Conservation (phyloP, 2,113 vertebrate genomes). For the Glareola pratincola region DNA sequence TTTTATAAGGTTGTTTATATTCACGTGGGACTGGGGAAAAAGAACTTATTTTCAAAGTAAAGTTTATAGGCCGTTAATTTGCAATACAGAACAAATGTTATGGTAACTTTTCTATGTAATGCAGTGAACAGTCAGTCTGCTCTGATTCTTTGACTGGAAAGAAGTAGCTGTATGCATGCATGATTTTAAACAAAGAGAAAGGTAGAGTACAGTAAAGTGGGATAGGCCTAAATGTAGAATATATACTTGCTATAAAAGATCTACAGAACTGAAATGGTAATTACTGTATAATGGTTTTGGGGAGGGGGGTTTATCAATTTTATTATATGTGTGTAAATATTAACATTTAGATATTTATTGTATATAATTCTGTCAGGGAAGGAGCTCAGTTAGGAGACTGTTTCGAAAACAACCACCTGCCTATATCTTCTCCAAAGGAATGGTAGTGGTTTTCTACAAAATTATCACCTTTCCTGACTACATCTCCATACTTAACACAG, state of each 20-base stretch:
- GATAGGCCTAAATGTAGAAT: not conserved
- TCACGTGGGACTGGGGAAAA: constrained; percentile 10
- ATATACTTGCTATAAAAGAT: not conserved
- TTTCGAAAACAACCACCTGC: not conserved
- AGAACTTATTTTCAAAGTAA: constrained; percentile 30
- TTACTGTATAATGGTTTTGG: not conserved
- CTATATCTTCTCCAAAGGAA: not conserved
- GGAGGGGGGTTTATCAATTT: not conserved
- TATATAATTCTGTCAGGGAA: not conserved
- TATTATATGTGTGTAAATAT: not conserved
- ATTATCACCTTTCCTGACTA: not conserved
- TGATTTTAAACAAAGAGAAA: not conserved
- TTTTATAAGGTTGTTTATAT: constrained; percentile 58
- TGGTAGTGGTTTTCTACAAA: not conserved
- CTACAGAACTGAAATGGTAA: not conserved
- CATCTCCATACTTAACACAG: not conserved
- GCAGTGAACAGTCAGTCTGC: not conserved
- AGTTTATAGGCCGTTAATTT: constrained; percentile 55
- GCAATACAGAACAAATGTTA: constrained; percentile 20
- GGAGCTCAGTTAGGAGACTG: not conserved
- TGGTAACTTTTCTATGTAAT: constrained; percentile 9
- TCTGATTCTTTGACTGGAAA: not conserved
- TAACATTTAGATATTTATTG: not conserved
- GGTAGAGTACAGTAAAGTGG: not conserved
- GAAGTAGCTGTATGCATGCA: not conserved